Evolutionary conservation across 2,797 vertebrate species (phyloP), one percentile per base, ranked within the genome.

Genomic region (Myripristis jacobus): DNA sequence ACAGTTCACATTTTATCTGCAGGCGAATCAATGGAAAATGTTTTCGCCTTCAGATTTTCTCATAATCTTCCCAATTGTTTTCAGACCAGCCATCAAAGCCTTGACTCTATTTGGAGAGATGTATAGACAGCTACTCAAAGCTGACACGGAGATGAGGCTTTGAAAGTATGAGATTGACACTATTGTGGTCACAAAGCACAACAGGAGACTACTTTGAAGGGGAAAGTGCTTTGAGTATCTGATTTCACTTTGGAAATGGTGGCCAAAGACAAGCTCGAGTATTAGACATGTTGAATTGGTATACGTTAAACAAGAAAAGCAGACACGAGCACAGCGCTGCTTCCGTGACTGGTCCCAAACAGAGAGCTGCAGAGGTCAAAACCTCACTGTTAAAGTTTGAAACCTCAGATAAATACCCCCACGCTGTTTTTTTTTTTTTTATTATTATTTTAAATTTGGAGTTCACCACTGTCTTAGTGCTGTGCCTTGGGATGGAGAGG

Each of bases 191-290:
- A 91, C 92, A 92, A 83, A 83, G 91, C 93, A 91, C 93, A 93
- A 93, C 93, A 93, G 92, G 93, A 92, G 88, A 82, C 81, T 80
- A 91, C 92, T 94, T 93, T 94, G 90, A 94, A 92, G 90, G 81
- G 84, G 69, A 86, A 87, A 91, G 76, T 79, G 91, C 89, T 93
- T 90, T 86, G 82, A 88, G 92, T 92, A 91, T 94, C 82, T 81
- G 76, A 91, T 93, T 93, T 93, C 89, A 84, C 87, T 81, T 85
- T 80, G 72, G 74, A 88, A 92, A 89, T 75, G 70, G 72, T 89
- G 90, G 79, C 83, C 83, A 36, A 80, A 88, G 87, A 92, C 79
- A 50, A 85, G 78, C 75, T 69, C 13, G 56, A 78, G 80, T 73
- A 82, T 87, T 60, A 87, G 71, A 92, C 79, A 25, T 82, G 82